Evolutionary conservation across 2,888 invertebrate genomes (phyloP), one percentile per base, ranked within the genome.

Genomic region (Harpalus rufipes): DNA sequence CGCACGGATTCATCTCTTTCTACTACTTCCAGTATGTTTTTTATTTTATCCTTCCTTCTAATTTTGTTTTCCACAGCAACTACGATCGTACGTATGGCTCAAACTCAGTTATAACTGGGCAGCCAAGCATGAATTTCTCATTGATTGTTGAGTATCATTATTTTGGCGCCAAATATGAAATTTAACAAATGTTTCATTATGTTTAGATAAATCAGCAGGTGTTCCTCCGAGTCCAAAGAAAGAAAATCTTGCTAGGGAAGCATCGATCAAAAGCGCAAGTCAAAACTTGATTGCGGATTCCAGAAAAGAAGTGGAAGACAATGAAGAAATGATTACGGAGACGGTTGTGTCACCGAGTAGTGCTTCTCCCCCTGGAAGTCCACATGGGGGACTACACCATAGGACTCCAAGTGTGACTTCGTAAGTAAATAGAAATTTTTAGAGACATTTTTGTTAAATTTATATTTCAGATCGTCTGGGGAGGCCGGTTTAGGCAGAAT

Each of bases 401-500:
- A 87, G 92, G 85, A 90, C 89, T 51, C 89, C 90, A 32, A 91
- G 90, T 86, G 87, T 87, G 25, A 90, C 91, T 25, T 90, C 91
- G 91, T 91, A 89, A 89, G 90, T 16, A 41, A 32, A 72, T 72
- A 4, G 32, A 0, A 32, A 6, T 32, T 32, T 32, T 32, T 32
- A 32, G 25, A 3, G 32, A 32, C 32, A 32, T 32, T 32, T 32
- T 32, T 32, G 6, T 32, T 32, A 32, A 32, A 4, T 32, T 32
- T 32, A 5, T 32, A 6, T 32, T 32, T 32, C 89, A 94, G 94
- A 79, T 94, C 95, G 0, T 92, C 94, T n/a, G 96, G 96, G 0
- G 95, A 95, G 86, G 93, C 94, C 59, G 95, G 95, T 10, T 91
- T 96, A 83, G 97, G 97, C 0, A 94, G 96, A 86, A 95, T 98